Conservation (phyloP, 2,113 vertebrate genomes). For the Scopus umbretta region DNA sequence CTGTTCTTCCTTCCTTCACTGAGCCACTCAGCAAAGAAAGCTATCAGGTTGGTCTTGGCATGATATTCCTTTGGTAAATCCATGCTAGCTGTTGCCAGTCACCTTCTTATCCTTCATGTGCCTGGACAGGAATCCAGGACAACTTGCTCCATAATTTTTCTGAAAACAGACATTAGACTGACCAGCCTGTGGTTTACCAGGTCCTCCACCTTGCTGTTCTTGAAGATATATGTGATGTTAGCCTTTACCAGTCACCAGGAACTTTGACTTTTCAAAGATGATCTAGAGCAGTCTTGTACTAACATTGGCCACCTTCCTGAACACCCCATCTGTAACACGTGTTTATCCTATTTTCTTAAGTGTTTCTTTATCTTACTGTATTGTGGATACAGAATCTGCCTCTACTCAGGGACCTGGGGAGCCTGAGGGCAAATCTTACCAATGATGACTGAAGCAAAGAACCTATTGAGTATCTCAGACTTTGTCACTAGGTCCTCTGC, state of each 20-base stretch:
- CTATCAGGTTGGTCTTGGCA: not conserved
- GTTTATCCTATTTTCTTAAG: not conserved
- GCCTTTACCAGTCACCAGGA: not conserved
- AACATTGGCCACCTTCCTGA: not conserved
- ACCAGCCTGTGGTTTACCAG: not conserved
- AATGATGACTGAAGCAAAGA: not conserved
- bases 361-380: not conserved
- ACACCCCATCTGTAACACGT: not conserved
- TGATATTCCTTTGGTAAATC: not conserved
- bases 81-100: not conserved
- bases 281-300: not conserved
- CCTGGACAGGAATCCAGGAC: not conserved
- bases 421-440: not conserved
- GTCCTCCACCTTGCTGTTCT: not conserved
- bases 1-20: not conserved
- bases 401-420: not conserved
- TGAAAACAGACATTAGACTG: not conserved
- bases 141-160: not conserved
- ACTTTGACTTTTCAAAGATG: not conserved
- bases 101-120: not conserved
- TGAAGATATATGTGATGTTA: not conserved
- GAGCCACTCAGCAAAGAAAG: not conserved
- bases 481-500: not conserved
- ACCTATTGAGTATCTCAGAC: not conserved
- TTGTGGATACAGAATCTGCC: not conserved